Conservation (phyloP, 2,888 invertebrate genomes). For the Emesis furor region DNA sequence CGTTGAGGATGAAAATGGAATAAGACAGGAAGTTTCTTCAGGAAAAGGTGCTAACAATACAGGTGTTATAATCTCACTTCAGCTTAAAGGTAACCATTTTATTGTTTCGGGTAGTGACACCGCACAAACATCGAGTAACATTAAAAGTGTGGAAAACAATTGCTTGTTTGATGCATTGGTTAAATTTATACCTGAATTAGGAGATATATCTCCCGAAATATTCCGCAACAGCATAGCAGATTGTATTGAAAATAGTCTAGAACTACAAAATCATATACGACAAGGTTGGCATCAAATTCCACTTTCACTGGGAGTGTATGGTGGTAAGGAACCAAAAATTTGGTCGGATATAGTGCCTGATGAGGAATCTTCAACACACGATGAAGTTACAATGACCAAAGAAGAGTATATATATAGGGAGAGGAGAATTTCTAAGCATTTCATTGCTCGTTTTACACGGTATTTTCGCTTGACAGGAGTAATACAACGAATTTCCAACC, state of each 20-base stretch:
- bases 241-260: conserved; percentile 18
- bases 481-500: conserved; percentile 22
- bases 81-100: conserved; percentile 31
- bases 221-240: conserved; percentile 24
- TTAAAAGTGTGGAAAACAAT: conserved; percentile 16
- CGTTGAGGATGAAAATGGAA: conserved; percentile 17
- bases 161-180: conserved; percentile 22
- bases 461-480: conserved; percentile 14
- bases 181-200: conserved; percentile 24
- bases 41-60: background rate
- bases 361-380: background rate
- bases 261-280: conserved; percentile 25
- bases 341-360: background rate
- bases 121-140: background rate
- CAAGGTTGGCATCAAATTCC: conserved; percentile 28
- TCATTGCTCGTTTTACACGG: conserved; percentile 20
- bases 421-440: conserved; percentile 10
- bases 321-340: conserved; percentile 21
- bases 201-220: conserved; percentile 22
- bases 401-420: conserved; percentile 16
- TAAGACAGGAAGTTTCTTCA: conserved; percentile 26
- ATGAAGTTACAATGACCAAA: conserved; percentile 2
- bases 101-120: background rate
- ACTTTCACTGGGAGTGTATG: background rate
- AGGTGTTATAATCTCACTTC: background rate